Conservation (phyloP, 64 coral and sea anemone genomes). For the Porites australiensis region DNA sequence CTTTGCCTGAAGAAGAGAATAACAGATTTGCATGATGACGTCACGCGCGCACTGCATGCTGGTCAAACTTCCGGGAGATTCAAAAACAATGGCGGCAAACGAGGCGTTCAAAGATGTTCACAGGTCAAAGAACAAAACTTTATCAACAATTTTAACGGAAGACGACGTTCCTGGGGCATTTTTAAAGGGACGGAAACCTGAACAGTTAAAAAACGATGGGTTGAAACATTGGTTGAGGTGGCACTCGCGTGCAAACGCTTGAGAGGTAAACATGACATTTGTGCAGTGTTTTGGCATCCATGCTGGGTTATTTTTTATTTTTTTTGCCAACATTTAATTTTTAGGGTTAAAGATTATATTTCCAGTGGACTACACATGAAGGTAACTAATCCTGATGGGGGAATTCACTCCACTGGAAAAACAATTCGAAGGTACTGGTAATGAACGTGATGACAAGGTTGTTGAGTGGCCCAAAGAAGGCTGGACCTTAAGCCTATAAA, state of each 20-base stretch:
- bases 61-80: slow-evolving; percentile 5
- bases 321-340: slow-evolving; percentile 6
- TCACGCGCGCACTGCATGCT: neutral
- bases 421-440: neutral
- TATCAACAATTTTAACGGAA: slow-evolving; percentile 50
- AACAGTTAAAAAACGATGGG: slow-evolving; percentile 58
- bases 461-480: slow-evolving; percentile 46
- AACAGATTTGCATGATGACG: no score
- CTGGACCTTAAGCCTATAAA: slow-evolving; percentile 26
- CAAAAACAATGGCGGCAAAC: slow-evolving; percentile 28
- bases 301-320: neutral
- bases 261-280: slow-evolving; percentile 45
- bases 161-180: slow-evolving; percentile 45
- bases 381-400: slow-evolving; percentile 51
- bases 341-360: slow-evolving; percentile 68
- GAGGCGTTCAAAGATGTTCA: neutral
- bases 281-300: slow-evolving; percentile 3
- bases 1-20: no score
- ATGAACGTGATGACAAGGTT: slow-evolving; percentile 13
- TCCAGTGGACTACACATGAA: slow-evolving; percentile 48
- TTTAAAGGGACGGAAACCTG: slow-evolving; percentile 56
- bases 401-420: slow-evolving; percentile 32
- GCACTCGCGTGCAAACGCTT: slow-evolving; percentile 57
- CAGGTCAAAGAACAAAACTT: slow-evolving; percentile 1
- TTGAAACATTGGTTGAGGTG: slow-evolving; percentile 62